A percentile compares a stretch with the other conserved stretches of the same genome.
phyloP scores from a whole-genome alignment of 2,797 vertebrate species.

The Sebastes matsubarae region DNA sequence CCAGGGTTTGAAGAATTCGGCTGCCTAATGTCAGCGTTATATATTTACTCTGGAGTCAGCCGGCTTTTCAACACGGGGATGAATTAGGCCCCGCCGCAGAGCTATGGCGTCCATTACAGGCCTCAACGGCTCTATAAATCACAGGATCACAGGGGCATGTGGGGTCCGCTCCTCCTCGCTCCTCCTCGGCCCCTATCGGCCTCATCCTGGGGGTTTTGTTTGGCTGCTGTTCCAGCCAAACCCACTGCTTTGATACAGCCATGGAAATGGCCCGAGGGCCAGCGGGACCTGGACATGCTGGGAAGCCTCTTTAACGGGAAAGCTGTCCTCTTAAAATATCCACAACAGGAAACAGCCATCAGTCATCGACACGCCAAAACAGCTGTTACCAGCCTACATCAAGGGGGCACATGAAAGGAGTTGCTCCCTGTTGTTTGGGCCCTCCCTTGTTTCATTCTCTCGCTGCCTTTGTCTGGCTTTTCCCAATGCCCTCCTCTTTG shows the following conservation, averaged over 20 bases:
- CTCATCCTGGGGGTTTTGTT: slow-evolving; percentile 70
- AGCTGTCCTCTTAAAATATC: slow-evolving; percentile 87
- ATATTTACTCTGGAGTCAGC: slow-evolving; percentile 73
- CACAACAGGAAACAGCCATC: slow-evolving; percentile 92
- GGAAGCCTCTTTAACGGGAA: slow-evolving; percentile 83
- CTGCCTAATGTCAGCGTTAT: slow-evolving; percentile 71
- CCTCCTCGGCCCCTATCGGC: slow-evolving; percentile 57
- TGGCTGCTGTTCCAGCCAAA: slow-evolving; percentile 69
- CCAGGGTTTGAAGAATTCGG: slow-evolving; percentile 67
- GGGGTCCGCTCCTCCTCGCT: slow-evolving; percentile 72
- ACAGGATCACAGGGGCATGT: slow-evolving; percentile 73
- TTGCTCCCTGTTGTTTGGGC: slow-evolving; percentile 81
- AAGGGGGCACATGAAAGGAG: slow-evolving; percentile 87
- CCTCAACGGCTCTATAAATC: slow-evolving; percentile 75
- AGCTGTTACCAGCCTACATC: slow-evolving; percentile 91
- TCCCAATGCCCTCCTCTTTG: slow-evolving; percentile 75
- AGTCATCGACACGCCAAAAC: slow-evolving; percentile 88
- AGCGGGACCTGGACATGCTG: slow-evolving; percentile 71
- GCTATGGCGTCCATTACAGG: slow-evolving; percentile 70
- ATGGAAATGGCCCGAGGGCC: slow-evolving; percentile 73
- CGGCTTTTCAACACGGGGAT: slow-evolving; percentile 72
- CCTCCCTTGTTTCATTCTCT: slow-evolving; percentile 82
- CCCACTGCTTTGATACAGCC: slow-evolving; percentile 71
- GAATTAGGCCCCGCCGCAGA: slow-evolving; percentile 69
- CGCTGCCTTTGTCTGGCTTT: slow-evolving; percentile 79